Conservation (phyloP, 2,888 invertebrate species). For the Drosophila meridiana region DNA sequence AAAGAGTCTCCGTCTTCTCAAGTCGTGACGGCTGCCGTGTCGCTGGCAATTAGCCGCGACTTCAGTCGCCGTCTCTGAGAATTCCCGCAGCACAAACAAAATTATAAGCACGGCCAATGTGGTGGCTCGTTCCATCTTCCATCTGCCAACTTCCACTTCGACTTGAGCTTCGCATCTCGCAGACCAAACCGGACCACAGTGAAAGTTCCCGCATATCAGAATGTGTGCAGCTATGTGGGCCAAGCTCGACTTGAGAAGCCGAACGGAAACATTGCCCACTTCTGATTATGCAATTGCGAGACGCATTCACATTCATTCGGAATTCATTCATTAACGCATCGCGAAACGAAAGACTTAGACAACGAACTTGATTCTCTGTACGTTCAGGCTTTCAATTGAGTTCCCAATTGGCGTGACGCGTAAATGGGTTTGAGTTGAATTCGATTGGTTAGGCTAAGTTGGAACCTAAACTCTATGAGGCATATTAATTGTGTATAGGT, state of each 20-base stretch:
- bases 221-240: conserved; percentile 53
- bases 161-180: background rate
- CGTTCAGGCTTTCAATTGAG: background rate
- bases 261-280: conserved; percentile 50
- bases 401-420: background rate
- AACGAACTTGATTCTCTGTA: conserved; percentile 39
- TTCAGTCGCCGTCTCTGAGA: conserved; percentile 41
- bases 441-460: background rate
- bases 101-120: conserved; percentile 26
- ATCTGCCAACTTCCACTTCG: background rate
- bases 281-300: conserved; percentile 55
- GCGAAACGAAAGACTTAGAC: conserved; percentile 52
- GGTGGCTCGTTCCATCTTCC: conserved; percentile 15
- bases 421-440: background rate
- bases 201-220: conserved; percentile 52
- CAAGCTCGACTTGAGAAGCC: conserved; percentile 24
- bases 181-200: conserved; percentile 40
- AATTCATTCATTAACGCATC: conserved; percentile 42
- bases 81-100: conserved; percentile 37
- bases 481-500: background rate
- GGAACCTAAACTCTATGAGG: background rate
- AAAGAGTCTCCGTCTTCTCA: conserved; percentile 14
- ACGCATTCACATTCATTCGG: conserved; percentile 4
- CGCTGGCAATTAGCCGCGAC: conserved; percentile 57
- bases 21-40: conserved; percentile 55